Evolutionary conservation across 2,888 invertebrate genomes (phyloP), one percentile per base, ranked within the genome.

Genomic region (Beris chalybata): DNA sequence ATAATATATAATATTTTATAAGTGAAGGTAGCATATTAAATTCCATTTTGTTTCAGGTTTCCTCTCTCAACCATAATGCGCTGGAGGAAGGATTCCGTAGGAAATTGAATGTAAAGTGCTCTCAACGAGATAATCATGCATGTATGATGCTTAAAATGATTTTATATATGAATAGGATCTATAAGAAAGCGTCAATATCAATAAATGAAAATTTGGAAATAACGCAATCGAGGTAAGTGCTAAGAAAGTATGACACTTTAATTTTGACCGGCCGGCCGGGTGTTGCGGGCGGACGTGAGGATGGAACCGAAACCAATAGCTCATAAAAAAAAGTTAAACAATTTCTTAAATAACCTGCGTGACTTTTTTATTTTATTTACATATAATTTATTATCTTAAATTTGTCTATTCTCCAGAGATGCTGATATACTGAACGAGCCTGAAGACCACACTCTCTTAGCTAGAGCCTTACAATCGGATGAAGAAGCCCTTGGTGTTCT

Each of bases 111-210:
- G 82, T 84, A 72, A 92, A 91, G 83, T 93, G 93, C 76, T 85
- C 87, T 4, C 87, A 89, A 71, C 85, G 88, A 64, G 92, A 93
- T 74, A 86, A 90, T 54, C 89, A 90, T 45, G 89, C 92, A 7
- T 93, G 93, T 77, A 88, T 91, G 76, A 92, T 92, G 84, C 83
- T 91, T 22, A 93, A 92, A 79, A 79, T 92, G 72, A 89, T 92
- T 47, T 88, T 90, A 15, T 92, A 92, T 77, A 90, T 92, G 81
- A 92, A 93, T 81, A 84, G 88, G 70, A 85, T 92, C 80, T 83
- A 92, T 75, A 88, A 92, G 77, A 92, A 92, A 71, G 88, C 91
- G 0, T 87, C 89, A 59, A 86, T 93, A 74, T 90, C 91, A 74
- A 81, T 93, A 54, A 89, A 88, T 54, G 89, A 89, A 65, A 90